Percentiles rank a stretch among this genome's conserved stretches.
Conservation (phyloP, 2,797 vertebrate species). For the Bradypodion pumilum region DNA sequence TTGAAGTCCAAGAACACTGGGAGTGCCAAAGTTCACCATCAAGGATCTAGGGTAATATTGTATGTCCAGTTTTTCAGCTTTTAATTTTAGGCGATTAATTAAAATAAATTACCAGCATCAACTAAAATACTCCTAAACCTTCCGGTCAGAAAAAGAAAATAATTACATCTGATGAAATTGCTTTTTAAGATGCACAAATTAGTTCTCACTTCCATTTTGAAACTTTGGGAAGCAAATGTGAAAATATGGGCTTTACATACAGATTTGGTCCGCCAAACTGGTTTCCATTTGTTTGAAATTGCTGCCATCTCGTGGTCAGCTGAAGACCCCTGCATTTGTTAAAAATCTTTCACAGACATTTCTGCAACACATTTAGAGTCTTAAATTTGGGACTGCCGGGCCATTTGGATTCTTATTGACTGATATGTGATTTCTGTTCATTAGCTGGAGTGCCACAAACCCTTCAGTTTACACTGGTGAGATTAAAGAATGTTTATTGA, state of each 20-base stretch:
- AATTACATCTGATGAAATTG: too few relatives aligned
- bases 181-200: too few relatives aligned
- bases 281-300: slow-evolving; percentile 10
- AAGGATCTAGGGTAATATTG: not conserved
- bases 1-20: too few relatives aligned
- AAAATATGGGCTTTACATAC: not conserved
- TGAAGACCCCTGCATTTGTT: too few relatives aligned
- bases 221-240: too few relatives aligned
- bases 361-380: too few relatives aligned
- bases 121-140: too few relatives aligned
- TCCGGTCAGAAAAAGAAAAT: not conserved
- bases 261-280: not conserved
- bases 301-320: slow-evolving; percentile 31
- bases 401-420: not conserved
- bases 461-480: too few relatives aligned
- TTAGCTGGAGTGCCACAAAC: not conserved
- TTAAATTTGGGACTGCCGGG: not conserved
- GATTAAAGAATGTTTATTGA: not conserved
- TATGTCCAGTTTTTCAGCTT: too few relatives aligned
- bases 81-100: not conserved
- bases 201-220: too few relatives aligned
- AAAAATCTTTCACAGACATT: too few relatives aligned
- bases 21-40: too few relatives aligned
- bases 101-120: not conserved
- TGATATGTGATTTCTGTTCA: not conserved